Base-by-base conservation (phyloP, 2,888 invertebrate genomes). In the Eilema griseolum region DNA sequence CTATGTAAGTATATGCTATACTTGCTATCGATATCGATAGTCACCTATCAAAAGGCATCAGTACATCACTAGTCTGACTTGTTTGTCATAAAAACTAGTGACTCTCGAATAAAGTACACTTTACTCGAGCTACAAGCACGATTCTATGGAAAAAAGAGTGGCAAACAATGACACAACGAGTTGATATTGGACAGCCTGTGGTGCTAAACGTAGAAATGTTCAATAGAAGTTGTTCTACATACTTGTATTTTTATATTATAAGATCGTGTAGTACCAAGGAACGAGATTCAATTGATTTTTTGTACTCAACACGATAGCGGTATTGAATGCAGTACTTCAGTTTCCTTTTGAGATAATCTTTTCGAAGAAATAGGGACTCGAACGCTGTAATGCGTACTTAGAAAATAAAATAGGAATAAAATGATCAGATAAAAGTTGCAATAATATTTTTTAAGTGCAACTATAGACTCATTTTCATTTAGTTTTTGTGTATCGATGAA, bases 221-320 rank as follows among this genome's bases (percentile, higher is more conserved):
- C 20, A 20, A 41, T 4, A 37, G 41, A 16, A 41, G 41, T 62
- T 76, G 84, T 81, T 79, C 82, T 82, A 82, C 76, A 37, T 37
- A 33, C 8, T 8, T 12, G 12, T 37, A 12, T 12, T 33, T 33
- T 8, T 37, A 37, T 37, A 37, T 37, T 28, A 28, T 28, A 28
- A 28, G 8, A 37, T 12, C 12, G 12, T 37, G 12, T 77, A 78
- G 60, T 64, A 75, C 67, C 73, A 82, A 84, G 83, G 81, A 81
- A 83, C 85, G 71, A 81, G 83, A 84, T 83, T 84, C 80, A 78
- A 86, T 87, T 74, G 77, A 73, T 76, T 82, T 86, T 86, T 83
- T 84, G 63, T 78, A 69, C 62, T 41, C 28, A 28, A 52, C 1
- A 41, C 57, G 33, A 26, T 64, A 71, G 37, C 71, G 64, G 71